phyloP scores from a whole-genome alignment of 2,113 vertebrate genomes.

The Oceanodroma tethys region DNA sequence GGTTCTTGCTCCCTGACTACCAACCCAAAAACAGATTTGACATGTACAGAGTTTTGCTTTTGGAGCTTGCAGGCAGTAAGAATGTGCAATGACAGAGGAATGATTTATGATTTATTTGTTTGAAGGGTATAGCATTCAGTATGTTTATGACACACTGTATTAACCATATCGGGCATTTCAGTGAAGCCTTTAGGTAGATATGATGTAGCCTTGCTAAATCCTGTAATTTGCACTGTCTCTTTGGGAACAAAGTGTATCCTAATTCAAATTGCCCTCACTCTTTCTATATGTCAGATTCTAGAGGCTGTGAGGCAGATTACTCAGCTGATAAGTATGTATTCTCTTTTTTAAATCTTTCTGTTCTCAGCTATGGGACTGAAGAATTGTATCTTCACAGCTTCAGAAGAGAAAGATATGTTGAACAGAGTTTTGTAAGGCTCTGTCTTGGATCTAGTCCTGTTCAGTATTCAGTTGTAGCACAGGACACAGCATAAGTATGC shows the following conservation, averaged over 20 bases:
- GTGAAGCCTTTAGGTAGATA: neutral
- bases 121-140: neutral
- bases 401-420: neutral
- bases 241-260: neutral
- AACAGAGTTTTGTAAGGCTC: neutral
- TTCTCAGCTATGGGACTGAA: neutral
- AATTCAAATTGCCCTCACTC: neutral
- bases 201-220: neutral
- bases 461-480: neutral
- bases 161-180: slow-evolving; percentile 31
- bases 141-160: slow-evolving; percentile 21
- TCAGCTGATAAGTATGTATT: neutral
- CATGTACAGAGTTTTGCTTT: slow-evolving; percentile 35
- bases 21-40: neutral
- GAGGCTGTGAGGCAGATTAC: neutral
- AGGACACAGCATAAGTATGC: neutral
- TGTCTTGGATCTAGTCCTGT: neutral
- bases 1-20: neutral
- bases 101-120: slow-evolving; percentile 52
- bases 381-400: neutral
- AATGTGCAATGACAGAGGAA: neutral
- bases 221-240: neutral
- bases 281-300: neutral
- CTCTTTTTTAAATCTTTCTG: neutral
- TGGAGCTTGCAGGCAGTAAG: slow-evolving; percentile 1